Conservation (phyloP, 2,888 invertebrate genomes). For the Trichopria drosophilae region DNA sequence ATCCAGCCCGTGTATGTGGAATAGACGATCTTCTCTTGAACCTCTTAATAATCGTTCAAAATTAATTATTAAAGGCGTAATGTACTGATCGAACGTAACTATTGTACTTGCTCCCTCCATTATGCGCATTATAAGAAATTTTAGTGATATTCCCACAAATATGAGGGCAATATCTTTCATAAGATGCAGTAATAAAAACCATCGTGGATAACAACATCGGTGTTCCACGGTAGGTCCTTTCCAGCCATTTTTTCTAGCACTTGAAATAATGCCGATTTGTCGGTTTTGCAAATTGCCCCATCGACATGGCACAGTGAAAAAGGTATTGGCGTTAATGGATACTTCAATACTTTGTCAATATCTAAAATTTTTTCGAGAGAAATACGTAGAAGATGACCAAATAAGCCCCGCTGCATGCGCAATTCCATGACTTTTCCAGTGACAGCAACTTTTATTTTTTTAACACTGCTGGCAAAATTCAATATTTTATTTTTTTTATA, state of each 20-base stretch:
- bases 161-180: conserved; percentile 41
- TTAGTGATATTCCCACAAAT: conserved; percentile 43
- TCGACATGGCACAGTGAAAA: conserved; percentile 30
- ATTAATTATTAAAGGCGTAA: no score
- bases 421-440: conserved; percentile 7
- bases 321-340: no score
- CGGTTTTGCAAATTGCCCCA: conserved; percentile 37
- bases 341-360: conserved; percentile 35
- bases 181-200: conserved; percentile 36
- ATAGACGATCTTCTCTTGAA: no score
- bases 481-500: conserved; percentile 11
- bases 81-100: no score
- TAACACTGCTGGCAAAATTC: conserved; percentile 13
- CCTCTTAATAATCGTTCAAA: no score
- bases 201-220: conserved; percentile 41
- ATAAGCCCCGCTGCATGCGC: conserved; percentile 27
- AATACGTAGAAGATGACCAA: no score
- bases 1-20: no score
- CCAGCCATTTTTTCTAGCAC: conserved; percentile 25
- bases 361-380: no score
- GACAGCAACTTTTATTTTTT: conserved; percentile 7
- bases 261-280: conserved; percentile 38
- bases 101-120: no score
- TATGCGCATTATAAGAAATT: conserved; percentile 42
- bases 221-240: conserved; percentile 15